Evolutionary conservation across 2,113 vertebrate species (phyloP).

Genomic region (Erythrocebus patas): DNA sequence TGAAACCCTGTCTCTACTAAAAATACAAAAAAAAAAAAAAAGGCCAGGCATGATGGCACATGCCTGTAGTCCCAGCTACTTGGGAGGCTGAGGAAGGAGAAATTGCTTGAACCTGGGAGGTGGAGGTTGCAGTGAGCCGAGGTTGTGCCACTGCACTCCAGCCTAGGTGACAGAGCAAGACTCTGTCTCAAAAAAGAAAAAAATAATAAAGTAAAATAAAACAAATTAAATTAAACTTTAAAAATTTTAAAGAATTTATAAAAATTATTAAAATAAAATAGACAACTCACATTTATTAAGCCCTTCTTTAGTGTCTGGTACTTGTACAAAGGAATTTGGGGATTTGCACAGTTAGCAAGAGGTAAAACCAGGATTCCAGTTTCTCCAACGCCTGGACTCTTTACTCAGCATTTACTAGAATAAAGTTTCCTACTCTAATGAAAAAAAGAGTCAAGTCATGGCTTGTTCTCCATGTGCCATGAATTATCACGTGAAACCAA

Average conservation of each 20-base stretch:
- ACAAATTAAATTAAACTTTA: neutral
- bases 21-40: too few relatives aligned
- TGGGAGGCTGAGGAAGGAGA: too few relatives aligned
- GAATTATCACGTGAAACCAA: neutral
- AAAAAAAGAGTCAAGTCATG: neutral
- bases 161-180: too few relatives aligned
- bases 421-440: neutral
- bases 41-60: too few relatives aligned
- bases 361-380: neutral
- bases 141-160: too few relatives aligned
- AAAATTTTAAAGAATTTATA: neutral
- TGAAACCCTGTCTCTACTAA: too few relatives aligned
- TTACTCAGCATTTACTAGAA: neutral
- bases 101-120: too few relatives aligned
- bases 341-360: neutral
- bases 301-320: neutral
- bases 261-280: neutral
- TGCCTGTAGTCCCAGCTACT: too few relatives aligned
- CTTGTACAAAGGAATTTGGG: neutral
- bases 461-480: neutral
- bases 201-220: neutral
- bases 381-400: neutral
- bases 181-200: neutral
- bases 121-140: too few relatives aligned
- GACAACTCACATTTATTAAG: neutral